A percentile compares a stretch with the other conserved stretches of the same genome.
Evolutionary conservation across 1,140 invertebrate species (phyloP).

Genomic region (Philotrypesis tridentata): DNA sequence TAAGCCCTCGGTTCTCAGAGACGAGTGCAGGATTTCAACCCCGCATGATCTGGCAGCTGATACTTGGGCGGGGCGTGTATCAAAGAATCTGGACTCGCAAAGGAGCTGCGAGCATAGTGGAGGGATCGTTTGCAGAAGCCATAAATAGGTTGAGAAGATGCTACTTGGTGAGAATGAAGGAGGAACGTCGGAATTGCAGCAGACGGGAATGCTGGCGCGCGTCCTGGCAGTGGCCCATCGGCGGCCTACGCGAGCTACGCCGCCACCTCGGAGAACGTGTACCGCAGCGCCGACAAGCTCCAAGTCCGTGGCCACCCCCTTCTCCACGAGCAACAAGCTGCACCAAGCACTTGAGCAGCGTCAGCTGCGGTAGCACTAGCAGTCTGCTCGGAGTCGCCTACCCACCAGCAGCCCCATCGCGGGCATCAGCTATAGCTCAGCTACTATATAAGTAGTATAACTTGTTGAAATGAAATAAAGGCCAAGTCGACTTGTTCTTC

Average conservation of each 20-base stretch:
- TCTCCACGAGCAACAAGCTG: conserved; percentile 78
- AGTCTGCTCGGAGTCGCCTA: conserved; percentile 71
- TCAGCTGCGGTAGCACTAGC: conserved; percentile 70
- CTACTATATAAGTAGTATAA: conserved; percentile 48
- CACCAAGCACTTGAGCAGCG: conserved; percentile 77
- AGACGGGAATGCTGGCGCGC: conserved; percentile 1
- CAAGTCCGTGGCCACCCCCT: conserved; percentile 80
- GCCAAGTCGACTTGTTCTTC: too few species aligned
- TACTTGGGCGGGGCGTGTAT: conserved; percentile 76
- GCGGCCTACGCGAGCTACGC: not conserved
- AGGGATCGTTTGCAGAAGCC: conserved; percentile 3
- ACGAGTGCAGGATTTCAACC: conserved; percentile 30
- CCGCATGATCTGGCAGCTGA: conserved; percentile 26
- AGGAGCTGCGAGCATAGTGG: conserved; percentile 42
- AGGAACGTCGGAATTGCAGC: too few species aligned
- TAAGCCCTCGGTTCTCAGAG: not conserved
- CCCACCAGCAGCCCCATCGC: conserved; percentile 76
- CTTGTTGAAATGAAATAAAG: not conserved
- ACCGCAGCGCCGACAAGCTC: conserved; percentile 78
- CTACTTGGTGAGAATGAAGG: too few species aligned
- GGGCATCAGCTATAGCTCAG: conserved; percentile 74
- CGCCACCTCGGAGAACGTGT: conserved; percentile 76
- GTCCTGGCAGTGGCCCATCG: conserved; percentile 21
- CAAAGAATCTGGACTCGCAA: conserved; percentile 71
- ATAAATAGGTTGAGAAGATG: too few species aligned